Evolutionary conservation across 2,797 vertebrate species (phyloP), one percentile per base, ranked within the genome.

Genomic region (Sebastes hopkinsi): DNA sequence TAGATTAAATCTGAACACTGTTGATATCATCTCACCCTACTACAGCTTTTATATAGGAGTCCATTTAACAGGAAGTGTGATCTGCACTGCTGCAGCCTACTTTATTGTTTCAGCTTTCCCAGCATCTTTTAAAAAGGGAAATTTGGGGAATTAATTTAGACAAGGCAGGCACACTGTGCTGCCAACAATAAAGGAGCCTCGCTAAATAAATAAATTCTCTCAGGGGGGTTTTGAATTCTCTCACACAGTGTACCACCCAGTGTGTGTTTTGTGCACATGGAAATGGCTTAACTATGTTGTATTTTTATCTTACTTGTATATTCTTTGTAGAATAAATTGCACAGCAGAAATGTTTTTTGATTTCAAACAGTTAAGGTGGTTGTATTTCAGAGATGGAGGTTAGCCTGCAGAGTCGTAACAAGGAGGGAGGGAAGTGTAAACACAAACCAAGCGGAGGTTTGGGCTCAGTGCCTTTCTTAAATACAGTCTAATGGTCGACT

Each of bases 161-260:
- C 67, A 71, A 83, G 79, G 50, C 27, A 59, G 75, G 20, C 34
- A 22, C 70, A 73, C 61, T 77, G 59, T 77, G 67, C 73, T 85
- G 75, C 72, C 78, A 84, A 85, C 87, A 81, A 79, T 84, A 83
- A 86, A 87, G 54, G 66, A 65, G 60, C 10, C 67, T 78, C 70
- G 50, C 88, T 91, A 72, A 88, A 91, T 90, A 88, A 93, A 89
- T 87, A 88, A 82, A 89, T 84, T 81, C 77, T 81, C 77, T 84
- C 76, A 58, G 16, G 82, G 67, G 54, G 77, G 30, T 29, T 59
- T 84, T 80, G 65, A 69, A 77, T 74, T 58, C 54, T 77, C 38
- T 84, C 66, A 69, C 67, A 72, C 62, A 64, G 56, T 52, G 10
- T 61, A 78, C 84, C 80, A 80, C 80, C 72, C 54, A 66, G 52